A percentile compares a stretch with the other conserved stretches of the same genome.
Evolutionary conservation across 2,888 invertebrate genomes (phyloP).

Genomic region (Odiellus spinosus): DNA sequence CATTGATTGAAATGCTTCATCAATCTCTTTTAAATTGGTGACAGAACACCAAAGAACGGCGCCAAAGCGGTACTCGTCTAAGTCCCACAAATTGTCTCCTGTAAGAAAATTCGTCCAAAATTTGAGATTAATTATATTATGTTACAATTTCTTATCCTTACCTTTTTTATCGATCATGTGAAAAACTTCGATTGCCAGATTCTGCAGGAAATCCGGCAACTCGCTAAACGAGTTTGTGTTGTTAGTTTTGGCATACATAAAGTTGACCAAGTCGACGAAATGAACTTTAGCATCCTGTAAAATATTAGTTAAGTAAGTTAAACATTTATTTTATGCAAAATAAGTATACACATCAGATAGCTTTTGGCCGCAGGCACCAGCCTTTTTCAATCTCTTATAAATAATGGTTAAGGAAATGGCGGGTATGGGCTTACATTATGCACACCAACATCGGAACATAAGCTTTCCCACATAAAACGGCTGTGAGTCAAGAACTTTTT

Average conservation of each 20-base stretch:
- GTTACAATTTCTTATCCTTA: constrained; percentile 1
- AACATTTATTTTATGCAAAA: background rate
- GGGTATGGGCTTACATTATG: constrained; percentile 8
- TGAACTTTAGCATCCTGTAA: constrained; percentile 13
- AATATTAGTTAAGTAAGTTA: background rate
- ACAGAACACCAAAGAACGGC: constrained; percentile 17
- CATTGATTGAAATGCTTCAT: constrained; percentile 15
- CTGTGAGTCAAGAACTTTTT: constrained; percentile 15
- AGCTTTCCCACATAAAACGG: constrained; percentile 16
- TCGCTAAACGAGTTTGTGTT: constrained; percentile 14
- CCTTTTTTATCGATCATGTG: constrained; percentile 16
- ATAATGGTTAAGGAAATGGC: no score
- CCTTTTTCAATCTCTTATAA: no score
- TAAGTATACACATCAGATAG: background rate
- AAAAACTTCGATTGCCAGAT: constrained; percentile 15
- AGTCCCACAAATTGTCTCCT: constrained; percentile 17
- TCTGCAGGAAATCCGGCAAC: constrained; percentile 15
- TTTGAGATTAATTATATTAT: no score
- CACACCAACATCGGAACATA: constrained; percentile 14
- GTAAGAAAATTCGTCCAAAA: no score
- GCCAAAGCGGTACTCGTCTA: constrained; percentile 16
- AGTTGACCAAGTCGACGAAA: constrained; percentile 14
- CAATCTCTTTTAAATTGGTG: constrained; percentile 14
- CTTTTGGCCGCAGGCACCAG: no score
- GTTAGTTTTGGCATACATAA: constrained; percentile 13